Base-by-base conservation (phyloP, 1,140 invertebrate species). In the Bathynomus jamesi region DNA sequence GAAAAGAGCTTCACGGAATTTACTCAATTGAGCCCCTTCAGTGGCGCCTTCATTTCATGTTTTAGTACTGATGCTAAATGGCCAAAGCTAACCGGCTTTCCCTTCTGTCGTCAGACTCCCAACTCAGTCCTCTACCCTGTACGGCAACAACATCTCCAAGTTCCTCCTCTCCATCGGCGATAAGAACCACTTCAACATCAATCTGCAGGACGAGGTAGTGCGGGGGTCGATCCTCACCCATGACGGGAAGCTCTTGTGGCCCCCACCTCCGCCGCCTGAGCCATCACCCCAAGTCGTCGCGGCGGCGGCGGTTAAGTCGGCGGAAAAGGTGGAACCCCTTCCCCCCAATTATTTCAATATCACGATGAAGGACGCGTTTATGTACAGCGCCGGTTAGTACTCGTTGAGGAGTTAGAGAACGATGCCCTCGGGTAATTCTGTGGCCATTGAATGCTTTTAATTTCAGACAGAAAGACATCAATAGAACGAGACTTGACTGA, bases 81-180 rank as follows among this genome's bases (percentile, higher is more conserved):
- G n/a, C n/a, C n/a, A n/a, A n/a, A n/a, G n/a, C n/a, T n/a, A n/a
- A n/a, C n/a, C n/a, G n/a, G n/a, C n/a, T n/a, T n/a, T n/a, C n/a
- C n/a, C n/a, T n/a, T n/a, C n/a, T 53, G 21, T 53, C 21, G 21
- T 53, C 21, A 53, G 92, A 29, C 85, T 96, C 76, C 91, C 93
- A 0, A 91, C 92, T 0, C 92, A 95, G 81, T 89, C 90, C 61
- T 92, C 90, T 46, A 93, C 91, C 0, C 83, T 95, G 0, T 95
- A 94, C 82, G 90, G 89, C 11, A 95, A 96, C 81, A 96, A 95
- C 80, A 92, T 96, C 73, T 91, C 91, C 11, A 95, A 94, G 79
- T 89, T 95, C 78, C 82, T 95, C 0, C 82, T 94, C 0, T 92
- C 91, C 31, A 88, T 95, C 68, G 91, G 78, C 63, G 69, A 74